Evolutionary conservation across 2,888 invertebrate species (phyloP), one percentile per base, ranked within the genome.

Genomic region (Ceratothoa steindachneri): DNA sequence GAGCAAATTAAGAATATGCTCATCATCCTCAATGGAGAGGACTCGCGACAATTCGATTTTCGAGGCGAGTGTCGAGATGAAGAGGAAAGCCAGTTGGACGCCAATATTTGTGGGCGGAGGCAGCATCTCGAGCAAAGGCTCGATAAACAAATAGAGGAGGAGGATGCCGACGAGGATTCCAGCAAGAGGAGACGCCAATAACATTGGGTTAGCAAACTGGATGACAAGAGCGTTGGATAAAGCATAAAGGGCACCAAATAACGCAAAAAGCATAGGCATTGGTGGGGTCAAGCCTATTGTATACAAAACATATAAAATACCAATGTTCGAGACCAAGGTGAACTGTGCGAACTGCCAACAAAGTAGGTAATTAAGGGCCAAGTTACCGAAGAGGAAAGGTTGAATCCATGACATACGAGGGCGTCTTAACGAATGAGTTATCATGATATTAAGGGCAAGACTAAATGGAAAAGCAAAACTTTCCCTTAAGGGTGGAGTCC

Each of bases 311-410:
- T 77, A 80, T 19, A 81, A 68, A 15, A 74, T 70, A 30, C 71
- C 69, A 7, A 78, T 41, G 24, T 77, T 76, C 24, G 80, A 74
- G n/a, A 80, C 69, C 51, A 80, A 67, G 7, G 84, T 89, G 82
- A 93, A 92, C 81, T 93, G 92, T 0, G 93, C 89, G 86, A 95
- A 93, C 84, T 94, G 91, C 90, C 92, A 92, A 81, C 88, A 88
- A 0, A 89, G 83, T 0, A 89, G 83, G 77, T 88, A 87, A 0
- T 87, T 81, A 70, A 85, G 84, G 82, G 83, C 81, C 2, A 81
- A 75, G 2, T 81, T 64, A 19, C 80, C 81, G 29, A 83, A 29
- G 9, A 72, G 52, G 7, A 77, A 29, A 22, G 74, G 71, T 27
- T 76, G 74, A 2, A 51, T 70, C 77, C 77, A 80, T 9, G 67